Percentiles rank a stretch among this genome's conserved stretches.
Evolutionary conservation across 2,888 invertebrate genomes (phyloP).

Genomic region (Idaea straminata): DNA sequence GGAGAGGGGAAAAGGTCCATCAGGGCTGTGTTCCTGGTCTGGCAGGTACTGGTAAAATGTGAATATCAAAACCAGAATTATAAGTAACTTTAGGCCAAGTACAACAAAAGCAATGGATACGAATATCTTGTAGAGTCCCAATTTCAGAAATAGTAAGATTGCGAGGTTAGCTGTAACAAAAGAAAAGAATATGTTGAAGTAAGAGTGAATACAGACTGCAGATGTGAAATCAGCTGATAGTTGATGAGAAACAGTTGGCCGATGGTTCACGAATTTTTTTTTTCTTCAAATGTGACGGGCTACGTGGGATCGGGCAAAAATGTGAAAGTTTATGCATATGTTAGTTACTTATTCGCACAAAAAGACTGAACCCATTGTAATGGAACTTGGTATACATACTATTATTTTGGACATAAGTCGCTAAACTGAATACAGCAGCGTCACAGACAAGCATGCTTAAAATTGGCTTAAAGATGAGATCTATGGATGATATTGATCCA

Average conservation of each 20-base stretch:
- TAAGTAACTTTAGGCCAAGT: conserved; percentile 53
- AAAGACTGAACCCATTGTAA: no score
- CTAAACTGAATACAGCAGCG: no score
- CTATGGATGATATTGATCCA: no score
- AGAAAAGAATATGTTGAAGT: conserved; percentile 27
- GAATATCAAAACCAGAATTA: conserved; percentile 62
- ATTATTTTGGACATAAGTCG: no score
- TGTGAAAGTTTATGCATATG: no score
- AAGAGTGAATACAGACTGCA: neutral
- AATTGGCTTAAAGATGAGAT: no score
- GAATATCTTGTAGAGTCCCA: conserved; percentile 63
- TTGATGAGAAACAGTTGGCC: neutral
- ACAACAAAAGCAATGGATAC: conserved; percentile 56
- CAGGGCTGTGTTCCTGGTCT: conserved; percentile 45
- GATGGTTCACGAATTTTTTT: no score
- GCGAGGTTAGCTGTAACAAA: conserved; percentile 71
- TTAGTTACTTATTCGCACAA: no score
- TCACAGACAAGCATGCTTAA: no score
- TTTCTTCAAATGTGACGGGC: no score
- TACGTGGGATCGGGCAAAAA: no score
- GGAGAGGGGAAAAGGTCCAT: neutral
- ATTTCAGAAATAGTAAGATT: conserved; percentile 59
- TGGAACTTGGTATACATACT: no score
- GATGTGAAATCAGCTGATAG: neutral
- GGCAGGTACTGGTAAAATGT: conserved; percentile 61